Base-by-base conservation (phyloP, 2,113 vertebrate genomes). In the Cathartes aura region DNA sequence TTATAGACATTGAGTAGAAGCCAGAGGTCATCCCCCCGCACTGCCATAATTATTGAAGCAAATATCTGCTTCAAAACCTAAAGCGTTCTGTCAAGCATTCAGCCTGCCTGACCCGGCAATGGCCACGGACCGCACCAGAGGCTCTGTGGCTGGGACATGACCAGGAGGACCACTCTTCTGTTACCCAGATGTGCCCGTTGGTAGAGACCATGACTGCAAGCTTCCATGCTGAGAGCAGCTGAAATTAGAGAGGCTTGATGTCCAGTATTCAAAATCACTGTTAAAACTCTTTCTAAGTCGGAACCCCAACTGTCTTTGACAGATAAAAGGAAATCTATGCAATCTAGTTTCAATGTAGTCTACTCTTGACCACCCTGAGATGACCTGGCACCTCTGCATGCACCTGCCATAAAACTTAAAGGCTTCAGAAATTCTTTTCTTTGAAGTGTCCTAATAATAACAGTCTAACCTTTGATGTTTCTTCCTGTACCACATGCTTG, bases 221-320 rank as follows among this genome's bases (percentile, higher is more conserved):
- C 98, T 64, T 98, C 98, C 99, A 99, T 99, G 99, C 99, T 99
- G 99, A 98, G 99, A 98, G 98, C 97, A 97, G 98, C 98, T 99
- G 99, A 99, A 99, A 99, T 98, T 96, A 98, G 99, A 99, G 99
- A 99, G 98, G 98, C 99, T 99, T 99, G 99, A 99, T 99, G 99
- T 99, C 98, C 98, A 98, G 96, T 98, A 98, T 98, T 98, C 99
- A 98, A 98, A 97, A 98, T 99, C 98, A 97, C 98, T 98, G 97
- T 95, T 97, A 96, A 98, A 98, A 97, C 97, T 98, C 98, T 98
- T 96, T 98, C 98, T 98, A 97, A 98, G 98, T 94, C 87, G 68
- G 94, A 94, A 95, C 84, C 97, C 98, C 98, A 98, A 99, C 98
- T 97, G 98, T 98, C 98, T 98, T 91, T 97, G 98, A 98, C 95